A percentile compares a stretch with the other conserved stretches of the same genome.
phyloP scores from a whole-genome alignment of 2,888 invertebrate genomes.

The Balanococcus diminutus region DNA sequence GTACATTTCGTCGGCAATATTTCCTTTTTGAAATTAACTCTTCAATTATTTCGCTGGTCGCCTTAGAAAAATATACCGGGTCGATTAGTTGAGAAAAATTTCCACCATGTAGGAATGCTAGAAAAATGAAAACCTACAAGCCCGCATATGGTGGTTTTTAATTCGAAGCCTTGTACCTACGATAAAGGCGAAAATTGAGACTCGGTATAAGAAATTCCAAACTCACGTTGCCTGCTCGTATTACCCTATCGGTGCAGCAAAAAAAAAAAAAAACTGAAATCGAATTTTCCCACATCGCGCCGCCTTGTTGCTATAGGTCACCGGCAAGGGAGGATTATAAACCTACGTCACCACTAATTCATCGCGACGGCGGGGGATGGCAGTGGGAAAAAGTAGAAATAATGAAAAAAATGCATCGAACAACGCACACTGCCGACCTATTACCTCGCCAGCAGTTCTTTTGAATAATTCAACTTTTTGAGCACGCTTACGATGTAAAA shows the following conservation, averaged over 20 bases:
- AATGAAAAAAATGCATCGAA: conserved; percentile 41
- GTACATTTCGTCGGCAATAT: background rate
- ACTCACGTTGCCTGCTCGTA: background rate
- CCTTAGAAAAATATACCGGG: no score
- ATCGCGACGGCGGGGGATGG: background rate
- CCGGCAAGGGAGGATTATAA: conserved; percentile 29
- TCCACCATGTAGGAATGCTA: background rate
- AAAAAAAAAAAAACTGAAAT: background rate
- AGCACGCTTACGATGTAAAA: conserved; percentile 23
- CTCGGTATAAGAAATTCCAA: conserved; percentile 13
- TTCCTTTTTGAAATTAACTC: no score
- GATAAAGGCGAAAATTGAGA: background rate
- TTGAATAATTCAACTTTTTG: conserved; percentile 41
- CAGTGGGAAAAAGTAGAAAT: background rate
- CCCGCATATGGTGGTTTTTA: no score
- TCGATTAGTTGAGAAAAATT: no score
- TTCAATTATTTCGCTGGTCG: no score
- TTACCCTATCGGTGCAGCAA: background rate
- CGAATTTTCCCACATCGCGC: conserved; percentile 40
- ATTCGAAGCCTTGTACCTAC: background rate
- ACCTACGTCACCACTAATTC: conserved; percentile 37
- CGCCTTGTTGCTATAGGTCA: conserved; percentile 40
- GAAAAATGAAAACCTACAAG: no score
- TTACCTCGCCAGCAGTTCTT: conserved; percentile 23
- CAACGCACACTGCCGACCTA: conserved; percentile 24